These are phyloP conservation scores for Zaprionus lineosus DNA, from an alignment of 2,888 invertebrate species.

Conservation along the genomic window DNA sequence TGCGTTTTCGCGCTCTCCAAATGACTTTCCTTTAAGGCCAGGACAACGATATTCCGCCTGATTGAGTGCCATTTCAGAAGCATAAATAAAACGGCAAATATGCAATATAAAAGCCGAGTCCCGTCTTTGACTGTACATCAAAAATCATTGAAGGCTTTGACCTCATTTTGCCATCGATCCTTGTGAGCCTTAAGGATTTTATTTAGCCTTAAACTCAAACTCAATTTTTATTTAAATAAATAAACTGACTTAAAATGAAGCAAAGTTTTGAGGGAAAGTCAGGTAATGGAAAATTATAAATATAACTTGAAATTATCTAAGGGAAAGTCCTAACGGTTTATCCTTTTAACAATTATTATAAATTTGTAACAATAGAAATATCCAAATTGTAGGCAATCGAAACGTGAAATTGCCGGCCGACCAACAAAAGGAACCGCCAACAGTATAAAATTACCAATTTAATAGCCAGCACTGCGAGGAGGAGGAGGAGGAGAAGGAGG, in stretches of 20 bases:
- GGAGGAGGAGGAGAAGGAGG: conserved; percentile 2
- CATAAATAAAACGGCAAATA: conserved; percentile 56
- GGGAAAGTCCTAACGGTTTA: conserved; percentile 44
- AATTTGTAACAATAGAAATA: too few relatives aligned
- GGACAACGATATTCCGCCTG: conserved; percentile 46
- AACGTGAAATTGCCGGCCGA: conserved; percentile 35
- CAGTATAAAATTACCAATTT: conserved; percentile 81
- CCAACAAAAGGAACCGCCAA: conserved; percentile 71
- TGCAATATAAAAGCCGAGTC: conserved; percentile 30
- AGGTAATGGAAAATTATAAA: conserved; percentile 2
- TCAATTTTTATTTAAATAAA: too few relatives aligned
- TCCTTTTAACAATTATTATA: conserved; percentile 62
- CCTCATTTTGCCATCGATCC: too few relatives aligned
- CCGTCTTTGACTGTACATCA: conserved; percentile 22
- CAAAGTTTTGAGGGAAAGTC: too few relatives aligned
- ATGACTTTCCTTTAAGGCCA: conserved; percentile 20
- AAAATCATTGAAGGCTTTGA: conserved; percentile 21
- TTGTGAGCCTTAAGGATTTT: too few relatives aligned
- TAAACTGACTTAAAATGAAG: too few relatives aligned
- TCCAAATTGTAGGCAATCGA: conserved; percentile 25
- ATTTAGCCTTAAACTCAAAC: too few relatives aligned
- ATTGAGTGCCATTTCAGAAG: conserved; percentile 53
- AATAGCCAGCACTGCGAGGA: conserved; percentile 24
- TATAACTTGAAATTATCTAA: conserved; percentile 15
- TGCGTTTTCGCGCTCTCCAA: conserved; percentile 32